Conservation (phyloP, 92 coral and sea anemone genomes). For the Galaxea fascicularis region DNA sequence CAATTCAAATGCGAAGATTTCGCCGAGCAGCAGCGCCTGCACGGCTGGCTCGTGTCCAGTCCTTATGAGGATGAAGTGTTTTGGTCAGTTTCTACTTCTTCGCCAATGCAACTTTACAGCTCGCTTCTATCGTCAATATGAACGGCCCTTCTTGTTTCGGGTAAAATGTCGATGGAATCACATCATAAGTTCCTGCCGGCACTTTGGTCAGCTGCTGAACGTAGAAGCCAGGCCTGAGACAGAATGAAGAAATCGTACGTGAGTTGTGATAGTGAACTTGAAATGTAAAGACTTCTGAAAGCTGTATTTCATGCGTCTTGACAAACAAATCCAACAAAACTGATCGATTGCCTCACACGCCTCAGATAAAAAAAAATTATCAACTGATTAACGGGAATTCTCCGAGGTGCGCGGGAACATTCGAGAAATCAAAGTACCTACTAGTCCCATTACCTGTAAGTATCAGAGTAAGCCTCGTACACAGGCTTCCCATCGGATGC, state of each 20-base stretch:
- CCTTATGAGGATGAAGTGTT: not conserved
- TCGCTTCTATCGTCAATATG: constrained; percentile 85
- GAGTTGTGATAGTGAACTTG: not conserved
- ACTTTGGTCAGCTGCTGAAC: constrained; percentile 89
- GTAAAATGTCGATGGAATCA: constrained; percentile 92
- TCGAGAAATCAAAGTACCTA: no score
- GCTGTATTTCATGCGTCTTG: no score
- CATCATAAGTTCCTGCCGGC: constrained; percentile 93
- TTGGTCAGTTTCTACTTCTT: constrained; percentile 16
- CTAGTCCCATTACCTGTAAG: constrained; percentile 78
- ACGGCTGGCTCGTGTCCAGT: not conserved
- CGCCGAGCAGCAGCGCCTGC: not conserved
- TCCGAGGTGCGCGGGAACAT: not conserved
- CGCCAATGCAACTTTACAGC: constrained; percentile 78
- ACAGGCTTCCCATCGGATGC: constrained; percentile 80
- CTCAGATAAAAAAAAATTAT: no score
- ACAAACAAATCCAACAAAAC: no score
- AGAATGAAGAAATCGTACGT: constrained; percentile 5
- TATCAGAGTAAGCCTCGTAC: constrained; percentile 83
- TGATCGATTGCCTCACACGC: no score
- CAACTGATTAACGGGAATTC: no score
- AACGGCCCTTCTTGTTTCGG: constrained; percentile 97
- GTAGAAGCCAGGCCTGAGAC: constrained; percentile 92
- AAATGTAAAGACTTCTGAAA: no score
- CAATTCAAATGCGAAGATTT: no score